Evolutionary conservation across 1,140 invertebrate genomes (phyloP).

Genomic region (Lineus longissimus): DNA sequence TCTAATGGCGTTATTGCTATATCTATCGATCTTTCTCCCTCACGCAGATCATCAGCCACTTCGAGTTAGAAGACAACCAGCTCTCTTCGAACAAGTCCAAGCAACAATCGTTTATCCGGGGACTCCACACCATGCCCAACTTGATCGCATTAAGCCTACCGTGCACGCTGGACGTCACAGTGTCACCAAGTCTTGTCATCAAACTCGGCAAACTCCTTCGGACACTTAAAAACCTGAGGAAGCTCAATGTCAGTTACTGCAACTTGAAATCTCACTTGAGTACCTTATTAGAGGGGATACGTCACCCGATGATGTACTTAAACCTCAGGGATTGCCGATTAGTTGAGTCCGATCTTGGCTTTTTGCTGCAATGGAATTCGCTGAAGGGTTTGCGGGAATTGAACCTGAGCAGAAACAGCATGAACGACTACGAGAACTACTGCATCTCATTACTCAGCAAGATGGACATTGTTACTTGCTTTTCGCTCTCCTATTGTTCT

Average conservation of each 20-base stretch:
- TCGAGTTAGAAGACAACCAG: constrained; percentile 33
- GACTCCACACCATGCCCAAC: constrained; percentile 25
- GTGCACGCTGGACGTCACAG: constrained; percentile 31
- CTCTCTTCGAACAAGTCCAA: constrained; percentile 26
- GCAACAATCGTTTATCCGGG: constrained; percentile 27
- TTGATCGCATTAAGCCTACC: constrained; percentile 36
- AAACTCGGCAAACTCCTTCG: constrained; percentile 25
- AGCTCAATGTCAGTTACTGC: constrained; percentile 36
- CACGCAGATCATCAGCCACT: constrained; percentile 37
- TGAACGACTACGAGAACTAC: constrained; percentile 17
- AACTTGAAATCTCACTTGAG: constrained; percentile 29
- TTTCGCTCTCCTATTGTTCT: constrained; percentile 40
- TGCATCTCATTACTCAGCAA: constrained; percentile 22
- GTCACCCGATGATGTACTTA: constrained; percentile 25
- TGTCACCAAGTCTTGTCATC: constrained; percentile 17
- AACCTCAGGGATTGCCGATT: constrained; percentile 41
- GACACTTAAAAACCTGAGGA: constrained; percentile 24
- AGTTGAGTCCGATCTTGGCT: constrained; percentile 27
- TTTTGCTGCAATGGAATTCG: constrained; percentile 29
- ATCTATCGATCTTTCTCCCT: not conserved
- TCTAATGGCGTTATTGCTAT: not conserved
- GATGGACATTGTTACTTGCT: constrained; percentile 33
- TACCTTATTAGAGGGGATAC: constrained; percentile 21
- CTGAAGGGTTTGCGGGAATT: constrained; percentile 30
- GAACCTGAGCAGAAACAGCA: constrained; percentile 42